Percentiles rank a stretch among this genome's conserved stretches.
These are phyloP conservation scores for Bedellia somnulentella DNA, from an alignment of 2,888 invertebrate genomes.

Conservation along the genomic window DNA sequence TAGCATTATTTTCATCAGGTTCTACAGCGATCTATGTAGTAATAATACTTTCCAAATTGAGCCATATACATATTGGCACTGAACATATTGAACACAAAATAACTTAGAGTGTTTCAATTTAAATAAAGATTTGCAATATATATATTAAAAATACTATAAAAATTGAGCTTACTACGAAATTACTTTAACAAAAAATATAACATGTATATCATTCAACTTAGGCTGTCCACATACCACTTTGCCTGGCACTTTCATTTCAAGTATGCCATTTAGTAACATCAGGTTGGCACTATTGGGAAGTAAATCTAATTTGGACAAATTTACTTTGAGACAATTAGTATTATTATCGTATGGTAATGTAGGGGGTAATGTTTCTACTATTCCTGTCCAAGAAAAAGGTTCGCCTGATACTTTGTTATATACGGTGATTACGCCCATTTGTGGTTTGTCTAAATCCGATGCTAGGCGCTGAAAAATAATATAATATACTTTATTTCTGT, in stretches of 20 bases:
- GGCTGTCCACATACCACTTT: not conserved
- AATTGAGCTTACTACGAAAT: slow-evolving; percentile 1
- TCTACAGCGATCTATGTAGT: slow-evolving; percentile 18
- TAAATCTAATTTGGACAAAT: slow-evolving; percentile 18
- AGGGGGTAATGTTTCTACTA: slow-evolving; percentile 18
- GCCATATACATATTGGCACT: too few species aligned
- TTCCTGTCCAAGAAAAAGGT: slow-evolving; percentile 27
- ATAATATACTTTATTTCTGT: too few species aligned
- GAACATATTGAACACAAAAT: too few species aligned
- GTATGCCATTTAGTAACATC: slow-evolving; percentile 16
- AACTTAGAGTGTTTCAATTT: too few species aligned
- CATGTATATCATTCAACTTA: not conserved
- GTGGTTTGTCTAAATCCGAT: slow-evolving; percentile 13
- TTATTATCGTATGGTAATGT: slow-evolving; percentile 21
- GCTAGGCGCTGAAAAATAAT: slow-evolving; percentile 6
- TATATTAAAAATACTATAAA: slow-evolving; percentile 5
- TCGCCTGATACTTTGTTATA: slow-evolving; percentile 36
- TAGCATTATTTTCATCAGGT: slow-evolving; percentile 21
- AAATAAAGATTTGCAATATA: too few species aligned
- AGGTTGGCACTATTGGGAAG: slow-evolving; percentile 32
- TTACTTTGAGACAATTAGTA: slow-evolving; percentile 17
- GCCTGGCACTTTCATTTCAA: not conserved
- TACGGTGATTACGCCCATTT: slow-evolving; percentile 23
- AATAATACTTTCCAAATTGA: too few species aligned
- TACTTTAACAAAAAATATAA: slow-evolving; percentile 4